These are phyloP conservation scores for Onychostoma macrolepis DNA, from an alignment of 2,113 vertebrate genomes.

Conservation along the genomic window DNA sequence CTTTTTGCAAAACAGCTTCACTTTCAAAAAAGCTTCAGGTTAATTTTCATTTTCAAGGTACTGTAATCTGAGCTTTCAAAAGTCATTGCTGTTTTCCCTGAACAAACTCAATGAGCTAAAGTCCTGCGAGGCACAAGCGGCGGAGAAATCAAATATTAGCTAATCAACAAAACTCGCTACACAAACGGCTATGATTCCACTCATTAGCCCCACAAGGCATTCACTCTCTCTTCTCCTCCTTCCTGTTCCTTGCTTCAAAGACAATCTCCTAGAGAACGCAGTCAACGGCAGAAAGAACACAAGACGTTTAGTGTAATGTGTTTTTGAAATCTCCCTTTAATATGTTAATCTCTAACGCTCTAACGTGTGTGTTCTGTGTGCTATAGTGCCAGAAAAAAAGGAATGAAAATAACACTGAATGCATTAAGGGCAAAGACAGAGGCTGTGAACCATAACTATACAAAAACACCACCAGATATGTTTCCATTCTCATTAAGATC, in stretches of 20 bases:
- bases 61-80: constrained; percentile 27
- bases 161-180: constrained; percentile 50
- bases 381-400: neutral
- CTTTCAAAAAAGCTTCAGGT: neutral
- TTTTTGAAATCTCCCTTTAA: constrained; percentile 41
- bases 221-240: neutral
- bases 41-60: constrained; percentile 21
- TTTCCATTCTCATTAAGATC: constrained; percentile 14
- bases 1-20: neutral
- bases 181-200: neutral
- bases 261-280: constrained; percentile 31
- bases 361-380: neutral
- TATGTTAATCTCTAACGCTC: constrained; percentile 33
- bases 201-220: constrained; percentile 39
- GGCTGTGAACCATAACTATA: constrained; percentile 26
- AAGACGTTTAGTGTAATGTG: constrained; percentile 19
- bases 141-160: constrained; percentile 53
- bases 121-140: constrained; percentile 33
- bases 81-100: constrained; percentile 22
- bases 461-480: neutral
- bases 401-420: constrained; percentile 17
- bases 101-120: constrained; percentile 44
- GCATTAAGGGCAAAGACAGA: constrained; percentile 11
- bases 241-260: constrained; percentile 41
- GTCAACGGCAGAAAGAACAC: constrained; percentile 36